These are phyloP conservation scores for Setipinna tenuifilis DNA, from an alignment of 2,797 vertebrate species.

Conservation along the genomic window DNA sequence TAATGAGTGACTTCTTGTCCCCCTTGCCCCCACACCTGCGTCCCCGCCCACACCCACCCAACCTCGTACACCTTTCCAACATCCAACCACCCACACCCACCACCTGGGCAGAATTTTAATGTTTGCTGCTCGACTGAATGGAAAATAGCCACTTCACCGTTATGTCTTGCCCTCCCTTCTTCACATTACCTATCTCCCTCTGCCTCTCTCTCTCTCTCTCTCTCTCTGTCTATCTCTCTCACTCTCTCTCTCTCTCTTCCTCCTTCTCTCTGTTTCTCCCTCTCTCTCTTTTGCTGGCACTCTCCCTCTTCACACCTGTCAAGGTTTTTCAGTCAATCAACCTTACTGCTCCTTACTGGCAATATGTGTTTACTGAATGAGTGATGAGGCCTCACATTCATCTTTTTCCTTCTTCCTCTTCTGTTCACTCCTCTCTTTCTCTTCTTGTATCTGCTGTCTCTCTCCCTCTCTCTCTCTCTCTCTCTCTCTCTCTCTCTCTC, in stretches of 20 bases:
- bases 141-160: too few relatives aligned
- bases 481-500: slow-evolving; percentile 1
- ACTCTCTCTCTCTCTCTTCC: background rate
- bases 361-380: slow-evolving; percentile 23
- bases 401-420: background rate
- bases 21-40: background rate
- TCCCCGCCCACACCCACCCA: background rate
- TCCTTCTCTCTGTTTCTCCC: slow-evolving; percentile 10
- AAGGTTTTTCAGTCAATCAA: background rate
- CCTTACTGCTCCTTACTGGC: slow-evolving; percentile 35
- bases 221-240: background rate
- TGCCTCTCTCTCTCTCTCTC: slow-evolving; percentile 32
- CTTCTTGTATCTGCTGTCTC: background rate
- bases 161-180: too few relatives aligned
- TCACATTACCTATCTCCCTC: slow-evolving; percentile 12
- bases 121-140: slow-evolving; percentile 18
- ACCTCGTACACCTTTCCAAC: background rate
- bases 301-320: slow-evolving; percentile 37
- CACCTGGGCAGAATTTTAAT: background rate
- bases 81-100: background rate
- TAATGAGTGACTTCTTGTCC: background rate
- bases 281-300: slow-evolving; percentile 33
- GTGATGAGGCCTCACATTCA: background rate
- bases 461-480: background rate
- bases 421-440: slow-evolving; percentile 41